phyloP scores from a whole-genome alignment of 2,113 vertebrate genomes.

The Dipodomys stephensi region DNA sequence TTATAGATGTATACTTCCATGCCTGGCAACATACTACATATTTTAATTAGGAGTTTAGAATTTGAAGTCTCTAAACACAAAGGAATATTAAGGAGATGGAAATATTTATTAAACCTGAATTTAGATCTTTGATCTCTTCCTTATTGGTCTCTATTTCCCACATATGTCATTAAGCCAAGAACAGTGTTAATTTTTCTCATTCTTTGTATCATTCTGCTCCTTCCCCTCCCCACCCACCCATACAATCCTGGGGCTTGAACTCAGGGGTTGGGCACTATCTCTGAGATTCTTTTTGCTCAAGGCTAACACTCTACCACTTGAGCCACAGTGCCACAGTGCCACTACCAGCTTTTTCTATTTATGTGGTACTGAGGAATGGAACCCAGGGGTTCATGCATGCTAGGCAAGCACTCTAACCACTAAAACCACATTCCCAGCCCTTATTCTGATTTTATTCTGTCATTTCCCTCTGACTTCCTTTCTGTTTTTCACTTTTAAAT shows the following conservation, averaged over 20 bases:
- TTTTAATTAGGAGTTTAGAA: background rate
- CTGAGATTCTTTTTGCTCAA: too few relatives aligned
- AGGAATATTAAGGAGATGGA: background rate
- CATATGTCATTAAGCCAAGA: background rate
- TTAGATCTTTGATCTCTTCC: background rate
- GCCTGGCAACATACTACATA: background rate
- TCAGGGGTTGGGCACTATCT: too few relatives aligned
- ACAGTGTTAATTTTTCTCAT: background rate
- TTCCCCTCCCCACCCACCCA: too few relatives aligned
- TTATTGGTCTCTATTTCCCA: background rate
- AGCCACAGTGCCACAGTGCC: too few relatives aligned
- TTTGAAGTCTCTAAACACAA: background rate
- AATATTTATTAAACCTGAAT: background rate
- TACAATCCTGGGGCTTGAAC: too few relatives aligned
- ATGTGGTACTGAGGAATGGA: too few relatives aligned
- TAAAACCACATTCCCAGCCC: too few relatives aligned
- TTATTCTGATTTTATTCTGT: background rate
- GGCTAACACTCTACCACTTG: too few relatives aligned
- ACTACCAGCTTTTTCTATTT: too few relatives aligned
- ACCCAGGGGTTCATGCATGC: too few relatives aligned
- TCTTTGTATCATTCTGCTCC: background rate
- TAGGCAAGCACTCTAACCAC: too few relatives aligned
- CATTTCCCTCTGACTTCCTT: background rate
- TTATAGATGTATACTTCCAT: background rate
- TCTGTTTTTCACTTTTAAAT: background rate